Evolutionary conservation across 2,888 invertebrate genomes (phyloP), one percentile per base, ranked within the genome.

Genomic region (Crossocerus cetratus): DNA sequence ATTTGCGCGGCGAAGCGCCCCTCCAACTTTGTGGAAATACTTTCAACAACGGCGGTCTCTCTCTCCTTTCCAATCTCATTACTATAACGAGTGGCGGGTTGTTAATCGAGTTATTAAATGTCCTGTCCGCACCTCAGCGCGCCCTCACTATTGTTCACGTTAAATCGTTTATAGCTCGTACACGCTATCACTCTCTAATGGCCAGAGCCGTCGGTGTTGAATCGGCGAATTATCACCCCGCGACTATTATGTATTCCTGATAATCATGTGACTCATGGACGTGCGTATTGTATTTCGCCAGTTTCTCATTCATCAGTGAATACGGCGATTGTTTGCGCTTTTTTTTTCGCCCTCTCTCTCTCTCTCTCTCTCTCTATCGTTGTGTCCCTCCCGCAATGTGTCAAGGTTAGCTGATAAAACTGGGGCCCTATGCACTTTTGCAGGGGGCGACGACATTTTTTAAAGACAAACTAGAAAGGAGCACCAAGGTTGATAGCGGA

Each of bases 71-170:
- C 8, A 32, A 32, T 32, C 32, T 32, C 32, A 32, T 32, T 32
- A 32, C 32, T 32, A 1, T 3, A 11, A 32, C 32, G 32, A 32
- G 32, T 32, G 8, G 32, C 11, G 8, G 62, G 49, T 55, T 32
- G 62, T 72, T 75, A 72, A 71, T 78, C 67, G 65, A 59, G 59
- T 76, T 68, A 68, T 71, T 62, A 74, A 68, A 74, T 65, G n/a
- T 21, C 20, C 14, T 55, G 69, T 18, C 43, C 68, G 69, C 56
- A 49, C 16, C 4, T 16, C 49, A 14, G 13, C n/a, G 13, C n/a
- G 49, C 49, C 3, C n/a, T 49, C 16, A 16, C 49, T 49, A 49
- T 49, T 49, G 16, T 49, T 49, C 16, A 0, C 49, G 49, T 14
- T 16, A 49, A 49, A 49, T 49, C 16, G n/a, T 49, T 16, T 16